Evolutionary conservation across 2,797 vertebrate genomes (phyloP).

Genomic region (Melanotaenia boesemani): DNA sequence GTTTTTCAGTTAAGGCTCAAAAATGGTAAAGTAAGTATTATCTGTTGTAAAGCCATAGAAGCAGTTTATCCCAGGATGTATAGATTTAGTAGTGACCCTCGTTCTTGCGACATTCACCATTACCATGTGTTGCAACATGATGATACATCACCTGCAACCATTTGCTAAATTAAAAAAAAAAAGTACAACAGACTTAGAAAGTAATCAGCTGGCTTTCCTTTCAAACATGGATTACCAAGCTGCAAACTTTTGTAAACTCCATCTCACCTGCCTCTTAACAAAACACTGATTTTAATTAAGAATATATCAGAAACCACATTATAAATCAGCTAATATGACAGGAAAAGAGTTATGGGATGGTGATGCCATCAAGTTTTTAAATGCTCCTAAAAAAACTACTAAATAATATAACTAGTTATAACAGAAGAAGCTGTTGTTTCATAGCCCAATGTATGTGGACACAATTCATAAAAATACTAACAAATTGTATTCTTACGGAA

Average conservation of each 20-base stretch:
- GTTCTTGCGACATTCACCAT: too few species aligned
- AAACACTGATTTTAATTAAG: slow-evolving; percentile 21
- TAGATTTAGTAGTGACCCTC: too few species aligned
- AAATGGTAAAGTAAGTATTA: too few species aligned
- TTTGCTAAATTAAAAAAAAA: too few species aligned
- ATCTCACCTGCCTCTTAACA: neutral
- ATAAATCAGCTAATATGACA: slow-evolving; percentile 13
- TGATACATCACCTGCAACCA: too few species aligned
- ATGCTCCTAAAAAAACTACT: neutral
- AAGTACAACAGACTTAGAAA: neutral
- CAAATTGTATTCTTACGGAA: neutral
- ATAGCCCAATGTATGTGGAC: neutral
- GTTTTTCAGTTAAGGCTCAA: too few species aligned
- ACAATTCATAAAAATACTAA: neutral
- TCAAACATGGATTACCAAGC: slow-evolving; percentile 11
- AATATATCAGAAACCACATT: neutral
- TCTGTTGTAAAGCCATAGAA: too few species aligned
- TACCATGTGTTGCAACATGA: too few species aligned
- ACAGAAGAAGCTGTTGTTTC: neutral
- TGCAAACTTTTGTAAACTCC: slow-evolving; percentile 15
- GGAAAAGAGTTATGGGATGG: slow-evolving; percentile 3
- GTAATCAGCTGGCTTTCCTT: neutral
- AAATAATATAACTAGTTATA: neutral
- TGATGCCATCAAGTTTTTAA: neutral
- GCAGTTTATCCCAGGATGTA: too few species aligned